These are phyloP conservation scores for Drosophila rhopaloa DNA, from an alignment of 1,140 invertebrate genomes.

Conservation along the genomic window DNA sequence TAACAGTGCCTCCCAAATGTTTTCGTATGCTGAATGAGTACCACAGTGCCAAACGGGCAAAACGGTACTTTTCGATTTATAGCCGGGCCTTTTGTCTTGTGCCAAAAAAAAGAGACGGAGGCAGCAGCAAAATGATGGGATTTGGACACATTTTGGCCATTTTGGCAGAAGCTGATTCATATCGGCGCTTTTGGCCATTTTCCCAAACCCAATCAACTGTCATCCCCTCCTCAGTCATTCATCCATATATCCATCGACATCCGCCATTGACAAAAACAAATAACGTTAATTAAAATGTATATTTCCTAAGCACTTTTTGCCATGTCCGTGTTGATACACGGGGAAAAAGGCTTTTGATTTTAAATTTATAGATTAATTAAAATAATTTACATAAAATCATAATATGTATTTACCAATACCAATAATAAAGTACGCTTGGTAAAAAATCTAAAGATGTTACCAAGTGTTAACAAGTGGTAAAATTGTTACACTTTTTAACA, in stretches of 20 bases:
- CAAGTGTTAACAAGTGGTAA: too few species aligned
- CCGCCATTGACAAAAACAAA: conserved; percentile 30
- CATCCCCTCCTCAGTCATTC: conserved; percentile 10
- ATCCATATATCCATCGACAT: conserved; percentile 31
- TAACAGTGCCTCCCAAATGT: not conserved
- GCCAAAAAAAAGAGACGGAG: conserved; percentile 4
- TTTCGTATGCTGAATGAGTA: conserved; percentile 62
- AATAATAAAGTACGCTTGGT: too few species aligned
- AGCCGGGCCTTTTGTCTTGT: conserved; percentile 55
- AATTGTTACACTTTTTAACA: too few species aligned
- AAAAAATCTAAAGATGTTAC: too few species aligned
- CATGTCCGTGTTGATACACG: conserved; percentile 7
- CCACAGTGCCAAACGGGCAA: conserved; percentile 46
- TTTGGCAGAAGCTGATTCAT: conserved; percentile 75
- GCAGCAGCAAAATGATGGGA: conserved; percentile 42
- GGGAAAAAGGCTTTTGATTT: too few species aligned
- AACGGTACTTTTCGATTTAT: conserved; percentile 81
- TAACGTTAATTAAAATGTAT: conserved; percentile 70
- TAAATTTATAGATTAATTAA: too few species aligned
- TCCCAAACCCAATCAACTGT: conserved; percentile 21
- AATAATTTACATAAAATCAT: too few species aligned
- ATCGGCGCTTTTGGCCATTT: conserved; percentile 60
- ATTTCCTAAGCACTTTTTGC: conserved; percentile 31
- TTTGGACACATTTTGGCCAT: conserved; percentile 63
- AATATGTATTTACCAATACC: too few species aligned